Conservation (phyloP, 2,888 invertebrate genomes). For the Hylaea fasciaria region DNA sequence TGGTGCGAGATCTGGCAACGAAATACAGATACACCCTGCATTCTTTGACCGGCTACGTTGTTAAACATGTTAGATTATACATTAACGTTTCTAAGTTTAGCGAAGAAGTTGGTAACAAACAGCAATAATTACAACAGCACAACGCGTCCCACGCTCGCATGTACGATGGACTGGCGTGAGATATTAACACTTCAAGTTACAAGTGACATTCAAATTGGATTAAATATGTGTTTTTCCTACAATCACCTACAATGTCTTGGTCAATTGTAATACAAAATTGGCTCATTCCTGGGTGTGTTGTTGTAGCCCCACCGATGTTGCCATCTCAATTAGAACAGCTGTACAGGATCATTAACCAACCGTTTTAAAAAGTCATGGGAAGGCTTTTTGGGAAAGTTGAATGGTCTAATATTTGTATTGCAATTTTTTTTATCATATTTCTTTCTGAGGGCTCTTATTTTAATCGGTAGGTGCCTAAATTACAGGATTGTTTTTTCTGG, state of each 20-base stretch:
- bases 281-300: slow-evolving; percentile 7
- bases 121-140: slow-evolving; percentile 67
- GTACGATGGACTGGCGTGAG: slow-evolving; percentile 51
- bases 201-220: slow-evolving; percentile 52
- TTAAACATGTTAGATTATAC: slow-evolving; percentile 51
- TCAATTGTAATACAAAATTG: slow-evolving; percentile 28
- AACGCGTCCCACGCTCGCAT: slow-evolving; percentile 59
- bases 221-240: slow-evolving; percentile 42
- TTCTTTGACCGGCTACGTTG: slow-evolving; percentile 53
- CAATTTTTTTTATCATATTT: too few relatives aligned
- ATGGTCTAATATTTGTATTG: too few relatives aligned
- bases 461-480: too few relatives aligned
- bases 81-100: slow-evolving; percentile 57
- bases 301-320: slow-evolving; percentile 1
- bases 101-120: slow-evolving; percentile 62
- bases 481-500: neutral
- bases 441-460: too few relatives aligned
- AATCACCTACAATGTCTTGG: slow-evolving; percentile 45
- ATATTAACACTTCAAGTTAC: slow-evolving; percentile 52
- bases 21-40: slow-evolving; percentile 65
- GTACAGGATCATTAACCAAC: slow-evolving; percentile 16
- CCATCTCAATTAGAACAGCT: neutral
- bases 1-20: slow-evolving; percentile 60
- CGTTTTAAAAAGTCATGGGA: neutral
- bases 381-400: too few relatives aligned